These are phyloP conservation scores for Anarhynchus alexandrinus DNA, from an alignment of 2,113 vertebrate species.

Conservation along the genomic window DNA sequence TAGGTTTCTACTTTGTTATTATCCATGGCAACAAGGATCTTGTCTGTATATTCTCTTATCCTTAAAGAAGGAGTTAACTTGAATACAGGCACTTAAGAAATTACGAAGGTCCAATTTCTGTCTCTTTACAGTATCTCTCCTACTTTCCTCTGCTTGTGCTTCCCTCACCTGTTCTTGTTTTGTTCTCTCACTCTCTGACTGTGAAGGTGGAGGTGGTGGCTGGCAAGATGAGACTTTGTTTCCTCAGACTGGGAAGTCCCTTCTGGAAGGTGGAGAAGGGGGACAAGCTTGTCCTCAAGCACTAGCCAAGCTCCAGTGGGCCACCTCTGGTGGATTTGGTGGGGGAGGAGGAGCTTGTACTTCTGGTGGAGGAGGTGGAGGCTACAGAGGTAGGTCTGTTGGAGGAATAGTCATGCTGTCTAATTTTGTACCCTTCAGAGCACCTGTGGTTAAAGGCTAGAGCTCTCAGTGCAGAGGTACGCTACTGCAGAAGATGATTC, in stretches of 20 bases:
- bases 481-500: not conserved
- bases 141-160: not conserved
- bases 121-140: not conserved
- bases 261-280: constrained; percentile 81
- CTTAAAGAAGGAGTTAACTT: not conserved
- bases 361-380: constrained; percentile 86
- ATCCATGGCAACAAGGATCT: not conserved
- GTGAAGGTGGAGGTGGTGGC: constrained; percentile 83
- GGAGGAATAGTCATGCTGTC: not conserved
- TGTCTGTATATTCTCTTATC: not conserved
- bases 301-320: constrained; percentile 81
- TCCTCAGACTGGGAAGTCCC: constrained; percentile 77
- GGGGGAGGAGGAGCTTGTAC: constrained; percentile 89
- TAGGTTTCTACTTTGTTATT: not conserved
- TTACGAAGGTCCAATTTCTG: not conserved
- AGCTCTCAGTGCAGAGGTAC: not conserved
- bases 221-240: constrained; percentile 75
- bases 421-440: not conserved
- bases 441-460: not conserved
- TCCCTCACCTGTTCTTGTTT: not conserved
- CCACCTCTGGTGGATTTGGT: constrained; percentile 85
- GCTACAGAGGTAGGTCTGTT: constrained; percentile 80
- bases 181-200: not conserved
- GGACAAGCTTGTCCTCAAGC: constrained; percentile 83
- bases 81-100: not conserved